phyloP scores from a whole-genome alignment of 2,113 vertebrate species.

The Sander vitreus region DNA sequence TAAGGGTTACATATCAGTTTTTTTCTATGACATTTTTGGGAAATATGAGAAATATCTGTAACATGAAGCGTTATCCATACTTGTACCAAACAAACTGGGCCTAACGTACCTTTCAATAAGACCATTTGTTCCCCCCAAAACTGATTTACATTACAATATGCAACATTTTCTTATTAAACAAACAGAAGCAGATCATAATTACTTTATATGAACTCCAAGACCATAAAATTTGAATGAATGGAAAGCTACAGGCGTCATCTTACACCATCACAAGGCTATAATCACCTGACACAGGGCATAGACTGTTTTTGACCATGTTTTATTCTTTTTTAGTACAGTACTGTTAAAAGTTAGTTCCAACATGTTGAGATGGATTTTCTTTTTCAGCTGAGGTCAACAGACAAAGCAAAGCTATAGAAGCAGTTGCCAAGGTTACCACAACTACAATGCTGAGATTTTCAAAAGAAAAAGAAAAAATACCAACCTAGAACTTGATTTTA shows the following conservation, averaged over 20 bases:
- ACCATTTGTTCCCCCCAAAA: background rate
- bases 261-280: slow-evolving; percentile 4
- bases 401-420: slow-evolving; percentile 82
- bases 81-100: background rate
- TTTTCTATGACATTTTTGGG: background rate
- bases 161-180: background rate
- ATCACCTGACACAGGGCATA: slow-evolving; percentile 62
- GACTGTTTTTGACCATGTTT: slow-evolving; percentile 80
- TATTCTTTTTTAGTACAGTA: slow-evolving; percentile 85
- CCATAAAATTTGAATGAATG: background rate
- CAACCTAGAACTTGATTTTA: slow-evolving; percentile 73
- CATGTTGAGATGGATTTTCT: slow-evolving; percentile 78
- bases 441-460: slow-evolving; percentile 80
- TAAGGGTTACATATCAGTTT: background rate
- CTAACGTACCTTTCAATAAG: background rate
- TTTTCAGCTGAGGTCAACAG: slow-evolving; percentile 79
- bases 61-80: background rate
- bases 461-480: slow-evolving; percentile 59
- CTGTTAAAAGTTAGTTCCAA: slow-evolving; percentile 87
- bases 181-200: slow-evolving; percentile 5
- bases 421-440: slow-evolving; percentile 84
- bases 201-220: background rate
- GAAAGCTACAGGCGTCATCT: background rate
- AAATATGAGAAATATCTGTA: background rate
- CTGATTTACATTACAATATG: background rate